Conservation (phyloP, 2,888 invertebrate species). For the Cataglyphis altisquamis region DNA sequence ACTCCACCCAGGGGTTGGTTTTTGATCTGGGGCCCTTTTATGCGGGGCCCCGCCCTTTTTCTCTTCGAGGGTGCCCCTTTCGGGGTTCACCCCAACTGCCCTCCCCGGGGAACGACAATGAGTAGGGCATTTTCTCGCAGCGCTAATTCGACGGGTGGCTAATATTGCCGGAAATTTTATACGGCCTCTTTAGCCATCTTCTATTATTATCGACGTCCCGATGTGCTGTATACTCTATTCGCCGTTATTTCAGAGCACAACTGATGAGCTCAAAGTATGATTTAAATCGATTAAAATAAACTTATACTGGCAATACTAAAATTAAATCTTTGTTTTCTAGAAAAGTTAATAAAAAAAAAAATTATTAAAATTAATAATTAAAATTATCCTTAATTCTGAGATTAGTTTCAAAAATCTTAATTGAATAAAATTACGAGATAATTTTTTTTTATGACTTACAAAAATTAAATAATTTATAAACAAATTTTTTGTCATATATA, state of each 20-base stretch:
- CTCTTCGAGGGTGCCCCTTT: constrained; percentile 72
- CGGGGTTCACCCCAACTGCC: constrained; percentile 66
- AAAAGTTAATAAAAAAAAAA: not conserved
- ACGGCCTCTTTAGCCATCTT: constrained; percentile 74
- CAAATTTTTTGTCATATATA: not conserved
- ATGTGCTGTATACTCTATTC: constrained; percentile 32
- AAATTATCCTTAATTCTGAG: not conserved
- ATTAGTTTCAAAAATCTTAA: not conserved
- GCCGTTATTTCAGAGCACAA: constrained; percentile 57
- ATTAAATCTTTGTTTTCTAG: not conserved
- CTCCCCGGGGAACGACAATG: constrained; percentile 76
- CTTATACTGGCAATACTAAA: not conserved
- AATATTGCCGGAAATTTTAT: constrained; percentile 76
- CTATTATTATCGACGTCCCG: constrained; percentile 70
- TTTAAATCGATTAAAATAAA: constrained; percentile 64
- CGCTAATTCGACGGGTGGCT: constrained; percentile 83
- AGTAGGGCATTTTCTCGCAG: constrained; percentile 79
- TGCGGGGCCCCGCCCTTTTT: constrained; percentile 83
- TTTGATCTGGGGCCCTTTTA: constrained; percentile 78
- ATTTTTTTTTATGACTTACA: not conserved
- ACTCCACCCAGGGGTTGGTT: constrained; percentile 86
- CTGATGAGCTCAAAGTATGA: constrained; percentile 66
- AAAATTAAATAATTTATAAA: not conserved
- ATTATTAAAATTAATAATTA: no score
- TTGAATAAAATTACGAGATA: not conserved